These are phyloP conservation scores for Diorhabda carinulata DNA, from an alignment of 1,140 invertebrate species.

Conservation along the genomic window DNA sequence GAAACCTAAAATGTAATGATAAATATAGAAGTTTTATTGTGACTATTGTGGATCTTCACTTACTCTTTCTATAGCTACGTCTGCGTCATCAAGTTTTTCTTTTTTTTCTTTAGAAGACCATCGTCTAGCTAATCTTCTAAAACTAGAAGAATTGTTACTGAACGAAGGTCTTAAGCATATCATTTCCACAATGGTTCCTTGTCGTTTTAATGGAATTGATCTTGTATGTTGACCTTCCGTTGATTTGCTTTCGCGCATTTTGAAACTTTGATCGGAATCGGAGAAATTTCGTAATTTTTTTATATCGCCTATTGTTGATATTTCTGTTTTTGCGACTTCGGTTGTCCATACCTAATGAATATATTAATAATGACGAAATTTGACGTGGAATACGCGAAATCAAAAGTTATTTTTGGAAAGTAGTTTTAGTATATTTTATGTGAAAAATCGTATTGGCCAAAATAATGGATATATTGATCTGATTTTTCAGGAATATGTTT, in stretches of 20 bases:
- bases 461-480: too few relatives aligned
- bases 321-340: slow-evolving; percentile 7
- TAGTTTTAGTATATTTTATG: too few relatives aligned
- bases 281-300: too few relatives aligned
- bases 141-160: slow-evolving; percentile 27
- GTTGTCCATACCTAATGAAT: neutral
- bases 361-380: too few relatives aligned
- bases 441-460: too few relatives aligned
- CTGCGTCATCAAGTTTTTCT: neutral
- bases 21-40: too few relatives aligned
- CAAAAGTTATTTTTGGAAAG: too few relatives aligned
- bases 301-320: neutral
- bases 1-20: too few relatives aligned
- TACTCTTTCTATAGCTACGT: neutral
- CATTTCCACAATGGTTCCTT: slow-evolving; percentile 14
- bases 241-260: neutral
- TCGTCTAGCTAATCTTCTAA: slow-evolving; percentile 29
- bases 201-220: neutral
- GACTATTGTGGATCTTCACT: neutral
- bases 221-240: too few relatives aligned
- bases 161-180: slow-evolving; percentile 27
- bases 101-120: slow-evolving; percentile 16
- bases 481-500: too few relatives aligned
- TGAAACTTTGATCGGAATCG: slow-evolving; percentile 7
- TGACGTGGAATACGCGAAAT: too few relatives aligned